Evolutionary conservation across 1,140 invertebrate genomes (phyloP), one percentile per base, ranked within the genome.

Genomic region (Idris sp.): DNA sequence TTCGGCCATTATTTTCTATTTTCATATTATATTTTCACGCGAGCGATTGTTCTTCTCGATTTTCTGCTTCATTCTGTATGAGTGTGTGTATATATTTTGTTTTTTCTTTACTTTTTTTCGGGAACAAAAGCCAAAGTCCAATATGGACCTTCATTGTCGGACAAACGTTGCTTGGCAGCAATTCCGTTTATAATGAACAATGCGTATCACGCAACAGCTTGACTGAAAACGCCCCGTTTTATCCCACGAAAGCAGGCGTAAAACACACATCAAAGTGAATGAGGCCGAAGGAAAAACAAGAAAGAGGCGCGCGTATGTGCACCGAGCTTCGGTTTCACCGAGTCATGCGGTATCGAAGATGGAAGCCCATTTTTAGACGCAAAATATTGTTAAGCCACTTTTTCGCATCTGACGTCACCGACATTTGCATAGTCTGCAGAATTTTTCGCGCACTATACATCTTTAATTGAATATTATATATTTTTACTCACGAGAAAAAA

Each of bases 121-220:
- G 33, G 25, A 72, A 72, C 59, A 72, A 72, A 64, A 49, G 43
- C 49, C 56, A 48, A 56, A 48, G 48, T 38, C 28, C 53, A 31
- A 40, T 28, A 41, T 49, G 25, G 43, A 54, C 68, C 68, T 56
- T 64, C 54, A 46, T 36, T 49, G 35, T 46, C 40, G 46, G 48
- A 43, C 54, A 59, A 61, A 59, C 54, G 54, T 54, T 53, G 36
- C 51, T 64, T 13, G 53, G 16, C 26, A 18, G 61, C 54, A 16
- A 64, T 74, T 41, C 48, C 62, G 72, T 49, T 74, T 33, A 46
- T 28, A 41, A 51, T 38, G 64, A 75, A 75, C 64, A 75, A 75
- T 75, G 64, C 58, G 64, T 69, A 75, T 75, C 64, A 75, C 51
- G 64, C 73, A 64, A 69, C 58, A 64, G 64, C 58, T 69, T 64